Evolutionary conservation across 2,797 vertebrate genomes (phyloP).

Genomic region (Gallinago nigripennis): DNA sequence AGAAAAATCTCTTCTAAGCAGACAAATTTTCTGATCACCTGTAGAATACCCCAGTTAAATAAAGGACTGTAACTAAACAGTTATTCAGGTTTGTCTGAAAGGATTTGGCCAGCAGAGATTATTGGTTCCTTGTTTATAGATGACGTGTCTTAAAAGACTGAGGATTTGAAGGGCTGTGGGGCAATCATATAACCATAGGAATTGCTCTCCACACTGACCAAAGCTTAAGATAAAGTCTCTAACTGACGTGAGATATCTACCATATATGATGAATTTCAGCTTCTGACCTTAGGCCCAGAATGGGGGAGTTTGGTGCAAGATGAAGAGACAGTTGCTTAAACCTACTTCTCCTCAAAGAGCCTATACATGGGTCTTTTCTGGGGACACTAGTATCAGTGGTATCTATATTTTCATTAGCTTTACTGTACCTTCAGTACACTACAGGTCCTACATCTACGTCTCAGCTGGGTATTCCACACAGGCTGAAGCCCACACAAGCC

Average conservation of each 20-base stretch:
- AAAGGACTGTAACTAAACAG: background rate
- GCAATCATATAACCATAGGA: background rate
- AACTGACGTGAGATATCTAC: background rate
- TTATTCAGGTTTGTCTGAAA: background rate
- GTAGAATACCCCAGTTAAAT: background rate
- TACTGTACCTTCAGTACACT: background rate
- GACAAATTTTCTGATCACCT: background rate
- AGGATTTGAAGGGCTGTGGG: background rate
- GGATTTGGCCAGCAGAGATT: background rate
- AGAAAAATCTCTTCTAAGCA: background rate
- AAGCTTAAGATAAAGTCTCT: background rate
- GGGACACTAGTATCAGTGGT: background rate
- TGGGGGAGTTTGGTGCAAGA: background rate
- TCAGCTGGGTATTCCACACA: background rate
- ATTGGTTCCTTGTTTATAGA: background rate
- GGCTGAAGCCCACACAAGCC: background rate
- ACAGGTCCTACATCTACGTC: background rate
- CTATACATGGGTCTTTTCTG: background rate
- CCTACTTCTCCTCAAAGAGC: background rate
- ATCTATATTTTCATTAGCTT: background rate
- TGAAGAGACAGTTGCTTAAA: background rate
- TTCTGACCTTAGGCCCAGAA: background rate
- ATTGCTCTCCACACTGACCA: background rate
- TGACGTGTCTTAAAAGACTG: background rate
- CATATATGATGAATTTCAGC: background rate